Evolutionary conservation across 2,888 invertebrate genomes (phyloP).

Genomic region (Nowickia ferox): DNA sequence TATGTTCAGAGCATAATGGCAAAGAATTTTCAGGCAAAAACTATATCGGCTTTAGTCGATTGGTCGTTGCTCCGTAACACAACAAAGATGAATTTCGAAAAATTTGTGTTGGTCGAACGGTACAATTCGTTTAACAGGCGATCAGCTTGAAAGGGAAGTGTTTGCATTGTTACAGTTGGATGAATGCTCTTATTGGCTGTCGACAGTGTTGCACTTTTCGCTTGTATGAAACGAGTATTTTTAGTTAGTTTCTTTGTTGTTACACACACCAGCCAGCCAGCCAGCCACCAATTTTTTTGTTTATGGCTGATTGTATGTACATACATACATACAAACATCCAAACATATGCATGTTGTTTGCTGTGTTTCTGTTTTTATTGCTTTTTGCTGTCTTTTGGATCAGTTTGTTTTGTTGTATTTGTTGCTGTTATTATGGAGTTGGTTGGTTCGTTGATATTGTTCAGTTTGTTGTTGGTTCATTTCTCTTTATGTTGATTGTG

Average conservation of each 20-base stretch:
- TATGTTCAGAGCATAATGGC: conserved; percentile 53
- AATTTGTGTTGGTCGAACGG: conserved; percentile 83
- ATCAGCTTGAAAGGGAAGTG: conserved; percentile 75
- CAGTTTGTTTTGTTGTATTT: conserved; percentile 45
- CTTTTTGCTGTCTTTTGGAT: conserved; percentile 45
- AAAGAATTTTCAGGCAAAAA: conserved; percentile 54
- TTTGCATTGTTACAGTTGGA: conserved; percentile 81
- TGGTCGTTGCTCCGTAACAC: conserved; percentile 72
- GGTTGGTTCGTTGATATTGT: conserved; percentile 57
- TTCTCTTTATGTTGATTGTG: conserved; percentile 23
- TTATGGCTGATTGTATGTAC: conserved; percentile 64
- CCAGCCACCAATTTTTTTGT: conserved; percentile 30
- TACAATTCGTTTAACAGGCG: conserved; percentile 81
- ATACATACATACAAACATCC: background rate
- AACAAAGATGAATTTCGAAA: conserved; percentile 80
- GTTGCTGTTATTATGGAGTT: conserved; percentile 55
- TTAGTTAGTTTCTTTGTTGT: conserved; percentile 65
- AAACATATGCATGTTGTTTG: conserved; percentile 60
- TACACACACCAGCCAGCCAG: conserved; percentile 37
- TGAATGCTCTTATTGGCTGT: conserved; percentile 82
- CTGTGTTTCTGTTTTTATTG: conserved; percentile 70
- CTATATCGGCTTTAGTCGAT: conserved; percentile 66
- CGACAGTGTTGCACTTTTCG: conserved; percentile 71
- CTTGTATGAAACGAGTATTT: conserved; percentile 56
- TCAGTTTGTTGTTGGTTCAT: conserved; percentile 31